Evolutionary conservation across 1,140 invertebrate species (phyloP).

Genomic region (Anadara kagoshimensis): DNA sequence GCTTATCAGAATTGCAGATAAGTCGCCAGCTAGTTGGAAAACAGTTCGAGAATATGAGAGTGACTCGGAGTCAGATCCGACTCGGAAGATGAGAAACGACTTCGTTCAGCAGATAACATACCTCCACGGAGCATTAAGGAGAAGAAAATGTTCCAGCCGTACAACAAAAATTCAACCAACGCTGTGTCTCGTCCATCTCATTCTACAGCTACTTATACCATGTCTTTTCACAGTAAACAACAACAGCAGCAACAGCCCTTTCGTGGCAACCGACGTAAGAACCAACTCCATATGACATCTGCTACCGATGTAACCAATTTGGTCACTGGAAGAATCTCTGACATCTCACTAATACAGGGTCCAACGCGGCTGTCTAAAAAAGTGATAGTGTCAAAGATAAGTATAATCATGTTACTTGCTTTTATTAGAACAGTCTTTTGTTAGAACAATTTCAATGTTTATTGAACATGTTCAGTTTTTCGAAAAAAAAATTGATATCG

Average conservation of each 20-base stretch:
- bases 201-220: not conserved
- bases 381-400: slow-evolving; percentile 5
- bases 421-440: too few species aligned
- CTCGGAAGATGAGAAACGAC: slow-evolving; percentile 17
- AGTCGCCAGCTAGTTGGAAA: slow-evolving; percentile 15
- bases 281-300: not conserved
- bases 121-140: not conserved
- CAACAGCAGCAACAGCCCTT: not conserved
- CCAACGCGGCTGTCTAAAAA: too few species aligned
- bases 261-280: not conserved
- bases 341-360: too few species aligned
- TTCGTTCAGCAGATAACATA: not conserved
- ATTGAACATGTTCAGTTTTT: not conserved
- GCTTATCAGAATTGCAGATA: slow-evolving; percentile 18
- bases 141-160: slow-evolving; percentile 2
- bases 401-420: not conserved
- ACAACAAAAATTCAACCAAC: not conserved
- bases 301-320: not conserved
- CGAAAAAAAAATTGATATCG: not conserved
- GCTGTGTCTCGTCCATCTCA: too few species aligned
- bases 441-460: not conserved
- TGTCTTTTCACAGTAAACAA: not conserved
- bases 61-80: slow-evolving; percentile 18
- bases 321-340: too few species aligned
- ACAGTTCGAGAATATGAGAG: slow-evolving; percentile 17